Percentiles rank a stretch among this genome's conserved stretches.
phyloP scores from a whole-genome alignment of 2,113 vertebrate species.

The Apteryx mantelli region DNA sequence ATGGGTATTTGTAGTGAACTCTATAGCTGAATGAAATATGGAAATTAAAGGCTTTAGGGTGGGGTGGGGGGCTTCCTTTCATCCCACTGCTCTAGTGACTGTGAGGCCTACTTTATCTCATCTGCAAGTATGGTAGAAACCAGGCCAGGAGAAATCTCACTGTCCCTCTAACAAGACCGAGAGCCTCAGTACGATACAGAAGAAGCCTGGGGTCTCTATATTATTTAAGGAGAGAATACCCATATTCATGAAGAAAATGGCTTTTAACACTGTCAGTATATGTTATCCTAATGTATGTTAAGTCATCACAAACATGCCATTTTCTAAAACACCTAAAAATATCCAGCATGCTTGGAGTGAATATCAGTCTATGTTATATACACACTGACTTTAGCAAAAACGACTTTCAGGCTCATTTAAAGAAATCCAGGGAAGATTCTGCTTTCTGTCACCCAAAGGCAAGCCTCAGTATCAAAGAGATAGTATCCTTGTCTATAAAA shows the following conservation, averaged over 20 bases:
- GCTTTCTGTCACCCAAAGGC: constrained; percentile 53
- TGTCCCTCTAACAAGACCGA: not conserved
- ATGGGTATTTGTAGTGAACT: rapidly evolving
- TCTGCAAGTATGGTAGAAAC: not conserved
- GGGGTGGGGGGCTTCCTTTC: not conserved
- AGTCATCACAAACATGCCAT: constrained; percentile 30
- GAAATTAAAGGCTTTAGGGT: not conserved
- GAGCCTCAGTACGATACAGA: not conserved
- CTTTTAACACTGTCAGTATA: not conserved
- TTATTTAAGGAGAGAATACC: not conserved
- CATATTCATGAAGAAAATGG: not conserved
- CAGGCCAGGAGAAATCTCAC: not conserved
- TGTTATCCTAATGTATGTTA: constrained; percentile 31
- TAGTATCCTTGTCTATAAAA: not conserved
- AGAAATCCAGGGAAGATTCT: constrained; percentile 37
- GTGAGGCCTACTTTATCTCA: not conserved
- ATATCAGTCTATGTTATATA: not conserved
- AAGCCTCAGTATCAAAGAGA: constrained; percentile 35
- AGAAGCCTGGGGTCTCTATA: not conserved
- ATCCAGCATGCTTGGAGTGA: not conserved
- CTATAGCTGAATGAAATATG: rapidly evolving
- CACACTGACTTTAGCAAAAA: not conserved
- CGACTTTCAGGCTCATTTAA: constrained; percentile 36
- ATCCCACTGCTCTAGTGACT: rapidly evolving
- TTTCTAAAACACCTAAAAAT: constrained; percentile 9